Evolutionary conservation across 2,113 vertebrate species (phyloP).

Genomic region (Paramisgurnus dabryanus): DNA sequence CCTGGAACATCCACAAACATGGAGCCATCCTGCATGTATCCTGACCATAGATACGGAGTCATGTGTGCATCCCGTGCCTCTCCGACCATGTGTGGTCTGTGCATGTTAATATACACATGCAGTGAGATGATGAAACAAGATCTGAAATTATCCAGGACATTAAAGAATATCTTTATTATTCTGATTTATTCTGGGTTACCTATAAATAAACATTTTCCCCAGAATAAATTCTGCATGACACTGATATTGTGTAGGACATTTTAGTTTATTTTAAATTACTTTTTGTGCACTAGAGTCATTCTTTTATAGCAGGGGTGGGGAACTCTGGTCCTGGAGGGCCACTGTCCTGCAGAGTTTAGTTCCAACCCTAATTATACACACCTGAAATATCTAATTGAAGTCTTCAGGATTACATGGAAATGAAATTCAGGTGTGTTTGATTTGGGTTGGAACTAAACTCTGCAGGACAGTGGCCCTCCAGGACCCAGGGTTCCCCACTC

Average conservation of each 20-base stretch:
- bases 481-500: no score
- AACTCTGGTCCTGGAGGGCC: no score
- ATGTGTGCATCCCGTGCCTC: constrained; percentile 15
- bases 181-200: not conserved
- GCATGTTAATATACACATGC: constrained; percentile 34
- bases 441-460: no score
- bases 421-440: no score
- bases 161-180: not conserved
- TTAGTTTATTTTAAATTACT: not conserved
- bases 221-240: constrained; percentile 2
- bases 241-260: not conserved
- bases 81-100: constrained; percentile 35
- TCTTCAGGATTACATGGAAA: no score
- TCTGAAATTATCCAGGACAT: not conserved
- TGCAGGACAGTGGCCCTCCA: no score
- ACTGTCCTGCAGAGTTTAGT: no score
- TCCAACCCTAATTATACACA: no score
- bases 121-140: not conserved
- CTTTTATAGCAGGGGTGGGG: no score
- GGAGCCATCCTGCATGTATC: constrained; percentile 35
- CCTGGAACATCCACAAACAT: constrained; percentile 23
- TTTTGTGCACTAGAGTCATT: not conserved
- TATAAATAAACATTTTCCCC: not conserved
- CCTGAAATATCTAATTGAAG: no score
- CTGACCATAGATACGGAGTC: constrained; percentile 15